Evolutionary conservation across 2,888 invertebrate species (phyloP).

Genomic region (Brachypalpus laphriformis): DNA sequence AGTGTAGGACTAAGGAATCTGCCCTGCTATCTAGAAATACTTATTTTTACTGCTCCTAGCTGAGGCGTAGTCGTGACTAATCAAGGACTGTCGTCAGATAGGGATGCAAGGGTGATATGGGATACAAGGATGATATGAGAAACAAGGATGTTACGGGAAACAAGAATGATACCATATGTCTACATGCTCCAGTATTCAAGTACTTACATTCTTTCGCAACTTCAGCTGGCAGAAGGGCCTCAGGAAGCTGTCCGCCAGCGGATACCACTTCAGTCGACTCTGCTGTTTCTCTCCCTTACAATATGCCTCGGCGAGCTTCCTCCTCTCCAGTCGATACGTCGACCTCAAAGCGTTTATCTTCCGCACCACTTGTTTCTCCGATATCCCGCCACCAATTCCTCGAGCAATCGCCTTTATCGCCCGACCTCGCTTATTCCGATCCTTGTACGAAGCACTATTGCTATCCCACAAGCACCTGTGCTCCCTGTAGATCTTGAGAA

Average conservation of each 20-base stretch:
- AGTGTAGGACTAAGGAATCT: too few species aligned
- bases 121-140: too few species aligned
- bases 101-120: too few species aligned
- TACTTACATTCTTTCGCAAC: constrained; percentile 30
- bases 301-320: constrained; percentile 20
- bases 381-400: constrained; percentile 26
- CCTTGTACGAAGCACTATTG: constrained; percentile 17
- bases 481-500: constrained; percentile 43
- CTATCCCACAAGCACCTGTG: constrained; percentile 61
- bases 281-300: constrained; percentile 11
- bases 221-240: constrained; percentile 39
- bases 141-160: too few species aligned
- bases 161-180: too few species aligned
- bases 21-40: too few species aligned
- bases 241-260: constrained; percentile 58
- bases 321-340: constrained; percentile 51
- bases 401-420: constrained; percentile 38
- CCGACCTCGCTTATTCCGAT: constrained; percentile 1
- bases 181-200: constrained; percentile 33
- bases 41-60: too few species aligned
- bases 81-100: too few species aligned
- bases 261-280: constrained; percentile 55
- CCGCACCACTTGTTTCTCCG: constrained; percentile 49
- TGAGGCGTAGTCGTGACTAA: too few species aligned
- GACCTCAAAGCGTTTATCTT: constrained; percentile 60